A percentile compares a stretch with the other conserved stretches of the same genome.
Conservation (phyloP, 2,113 vertebrate species). For the Nestor notabilis region DNA sequence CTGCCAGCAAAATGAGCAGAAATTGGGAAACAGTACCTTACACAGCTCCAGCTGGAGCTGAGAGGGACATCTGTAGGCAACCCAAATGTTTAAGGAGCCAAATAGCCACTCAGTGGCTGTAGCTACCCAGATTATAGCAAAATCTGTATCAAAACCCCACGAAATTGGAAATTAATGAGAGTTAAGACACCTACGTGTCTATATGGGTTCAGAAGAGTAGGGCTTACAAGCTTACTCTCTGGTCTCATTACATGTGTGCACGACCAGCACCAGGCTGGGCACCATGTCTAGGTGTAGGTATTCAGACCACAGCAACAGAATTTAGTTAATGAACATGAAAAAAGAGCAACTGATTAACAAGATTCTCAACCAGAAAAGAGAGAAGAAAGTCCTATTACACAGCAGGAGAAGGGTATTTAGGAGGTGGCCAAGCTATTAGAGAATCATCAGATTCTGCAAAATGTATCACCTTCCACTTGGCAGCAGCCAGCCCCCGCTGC, state of each 20-base stretch:
- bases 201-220: neutral
- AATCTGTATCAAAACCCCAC: neutral
- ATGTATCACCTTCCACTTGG: neutral
- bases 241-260: neutral
- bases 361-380: neutral
- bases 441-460: neutral
- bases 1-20: neutral
- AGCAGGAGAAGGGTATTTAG: neutral
- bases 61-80: neutral
- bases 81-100: neutral
- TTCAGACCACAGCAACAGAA: neutral
- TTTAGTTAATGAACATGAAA: neutral
- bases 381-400: neutral
- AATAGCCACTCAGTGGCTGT: neutral
- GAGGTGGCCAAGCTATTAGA: neutral
- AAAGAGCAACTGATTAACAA: neutral
- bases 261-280: neutral
- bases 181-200: neutral
- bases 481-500: neutral
- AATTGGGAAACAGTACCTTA: neutral
- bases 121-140: neutral
- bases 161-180: neutral
- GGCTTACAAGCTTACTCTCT: neutral
- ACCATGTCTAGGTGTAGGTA: rapidly evolving
- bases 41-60: neutral